phyloP scores from a whole-genome alignment of 1,140 invertebrate genomes.

The Solenopsis fugax region DNA sequence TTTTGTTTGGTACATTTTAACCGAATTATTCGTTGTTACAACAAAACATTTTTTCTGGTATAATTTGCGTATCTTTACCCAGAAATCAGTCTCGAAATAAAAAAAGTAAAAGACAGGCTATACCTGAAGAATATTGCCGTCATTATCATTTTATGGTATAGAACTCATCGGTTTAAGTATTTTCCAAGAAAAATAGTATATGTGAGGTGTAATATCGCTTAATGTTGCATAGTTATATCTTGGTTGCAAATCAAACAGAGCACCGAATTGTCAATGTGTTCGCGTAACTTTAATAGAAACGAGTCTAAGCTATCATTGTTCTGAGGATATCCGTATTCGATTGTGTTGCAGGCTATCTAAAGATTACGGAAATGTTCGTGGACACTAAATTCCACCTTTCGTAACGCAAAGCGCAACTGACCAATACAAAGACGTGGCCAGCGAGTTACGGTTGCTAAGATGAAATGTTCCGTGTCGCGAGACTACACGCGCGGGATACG shows the following conservation, averaged over 20 bases:
- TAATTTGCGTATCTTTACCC: constrained; percentile 8
- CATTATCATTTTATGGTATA: background rate
- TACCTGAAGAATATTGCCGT: background rate
- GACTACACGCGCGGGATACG: constrained; percentile 1
- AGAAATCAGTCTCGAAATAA: background rate
- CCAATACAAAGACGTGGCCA: constrained; percentile 50
- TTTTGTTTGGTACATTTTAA: too few relatives aligned
- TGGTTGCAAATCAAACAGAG: background rate
- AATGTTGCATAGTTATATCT: background rate
- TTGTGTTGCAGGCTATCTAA: background rate
- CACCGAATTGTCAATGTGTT: background rate
- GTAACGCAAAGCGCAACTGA: constrained; percentile 63
- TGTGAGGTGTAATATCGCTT: background rate
- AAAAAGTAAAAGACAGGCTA: background rate
- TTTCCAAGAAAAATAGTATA: background rate
- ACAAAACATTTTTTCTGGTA: too few relatives aligned
- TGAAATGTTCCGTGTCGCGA: constrained; percentile 61
- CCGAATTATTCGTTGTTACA: too few relatives aligned
- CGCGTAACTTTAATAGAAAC: background rate
- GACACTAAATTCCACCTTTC: background rate
- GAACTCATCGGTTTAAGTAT: background rate
- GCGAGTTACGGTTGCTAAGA: constrained; percentile 43
- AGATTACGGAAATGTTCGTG: background rate
- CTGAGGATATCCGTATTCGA: background rate
- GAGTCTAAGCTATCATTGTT: background rate